phyloP scores from a whole-genome alignment of 2,888 invertebrate species.

The Epinotia bilunana region DNA sequence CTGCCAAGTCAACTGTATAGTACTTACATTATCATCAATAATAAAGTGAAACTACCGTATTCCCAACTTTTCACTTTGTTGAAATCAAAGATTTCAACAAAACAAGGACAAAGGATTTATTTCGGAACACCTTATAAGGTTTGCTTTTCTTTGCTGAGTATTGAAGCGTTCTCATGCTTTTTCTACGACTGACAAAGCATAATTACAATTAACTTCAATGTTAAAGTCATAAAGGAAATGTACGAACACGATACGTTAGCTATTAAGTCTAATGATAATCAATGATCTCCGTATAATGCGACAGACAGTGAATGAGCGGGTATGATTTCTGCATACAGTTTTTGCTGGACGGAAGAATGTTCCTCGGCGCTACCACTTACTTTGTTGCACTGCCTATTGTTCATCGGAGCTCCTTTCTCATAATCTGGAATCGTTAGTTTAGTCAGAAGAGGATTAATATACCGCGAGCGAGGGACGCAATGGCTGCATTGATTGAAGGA shows the following conservation, averaged over 20 bases:
- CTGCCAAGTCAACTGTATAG: no score
- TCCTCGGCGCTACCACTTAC: background rate
- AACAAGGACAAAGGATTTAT: no score
- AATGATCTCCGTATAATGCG: conserved; percentile 25
- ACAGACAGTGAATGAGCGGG: conserved; percentile 35
- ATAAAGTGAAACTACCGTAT: no score
- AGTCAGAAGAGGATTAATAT: no score
- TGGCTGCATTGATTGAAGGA: no score
- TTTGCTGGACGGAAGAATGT: conserved; percentile 5
- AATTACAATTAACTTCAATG: conserved; percentile 62
- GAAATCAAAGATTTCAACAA: no score
- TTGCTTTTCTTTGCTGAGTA: background rate
- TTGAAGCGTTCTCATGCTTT: conserved; percentile 59
- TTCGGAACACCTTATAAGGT: no score
- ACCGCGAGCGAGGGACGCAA: no score
- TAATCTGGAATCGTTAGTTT: background rate
- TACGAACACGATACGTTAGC: conserved; percentile 46
- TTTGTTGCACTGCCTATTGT: background rate
- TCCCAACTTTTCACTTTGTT: no score
- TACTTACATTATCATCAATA: no score
- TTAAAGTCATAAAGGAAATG: conserved; percentile 59
- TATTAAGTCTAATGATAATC: conserved; percentile 29
- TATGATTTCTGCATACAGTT: conserved; percentile 14
- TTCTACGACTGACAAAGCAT: conserved; percentile 59
- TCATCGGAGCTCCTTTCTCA: background rate